These are phyloP conservation scores for Lepidocyrtoides sp. DNA, from an alignment of 2,888 invertebrate species.

Conservation along the genomic window DNA sequence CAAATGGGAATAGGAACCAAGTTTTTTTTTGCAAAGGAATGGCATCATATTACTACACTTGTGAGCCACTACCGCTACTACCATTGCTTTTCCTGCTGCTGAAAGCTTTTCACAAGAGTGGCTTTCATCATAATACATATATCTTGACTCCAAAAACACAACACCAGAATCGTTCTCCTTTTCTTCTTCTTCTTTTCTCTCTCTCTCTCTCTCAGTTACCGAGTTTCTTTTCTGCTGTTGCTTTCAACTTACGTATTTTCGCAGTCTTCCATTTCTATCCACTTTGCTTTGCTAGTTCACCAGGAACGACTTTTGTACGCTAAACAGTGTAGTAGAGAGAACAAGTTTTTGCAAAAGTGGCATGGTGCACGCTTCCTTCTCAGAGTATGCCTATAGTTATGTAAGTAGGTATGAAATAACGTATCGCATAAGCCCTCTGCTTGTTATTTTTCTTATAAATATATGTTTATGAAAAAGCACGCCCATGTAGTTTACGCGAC, in stretches of 20 bases:
- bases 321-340: not conserved
- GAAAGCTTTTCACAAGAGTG: constrained; percentile 59
- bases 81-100: constrained; percentile 19
- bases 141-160: constrained; percentile 50
- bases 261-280: constrained; percentile 23
- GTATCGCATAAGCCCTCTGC: not conserved
- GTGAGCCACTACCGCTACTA: constrained; percentile 13
- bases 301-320: constrained; percentile 55
- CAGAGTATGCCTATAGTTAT: not conserved
- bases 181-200: not conserved
- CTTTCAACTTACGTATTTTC: constrained; percentile 33
- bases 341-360: constrained; percentile 61
- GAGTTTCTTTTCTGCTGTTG: constrained; percentile 43
- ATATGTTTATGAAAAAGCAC: constrained; percentile 71
- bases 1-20: constrained; percentile 56
- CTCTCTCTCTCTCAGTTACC: not conserved
- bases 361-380: constrained; percentile 29
- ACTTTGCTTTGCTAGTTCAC: constrained; percentile 45
- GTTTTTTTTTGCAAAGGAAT: constrained; percentile 65
- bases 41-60: constrained; percentile 63
- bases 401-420: not conserved
- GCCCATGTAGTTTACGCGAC: constrained; percentile 80
- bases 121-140: constrained; percentile 61
- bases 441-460: constrained; percentile 48
- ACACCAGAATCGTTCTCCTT: constrained; percentile 51